Percentiles rank a stretch among this genome's conserved stretches.
These are phyloP conservation scores for Osmerus mordax DNA, from an alignment of 2,113 vertebrate genomes.

Conservation along the genomic window DNA sequence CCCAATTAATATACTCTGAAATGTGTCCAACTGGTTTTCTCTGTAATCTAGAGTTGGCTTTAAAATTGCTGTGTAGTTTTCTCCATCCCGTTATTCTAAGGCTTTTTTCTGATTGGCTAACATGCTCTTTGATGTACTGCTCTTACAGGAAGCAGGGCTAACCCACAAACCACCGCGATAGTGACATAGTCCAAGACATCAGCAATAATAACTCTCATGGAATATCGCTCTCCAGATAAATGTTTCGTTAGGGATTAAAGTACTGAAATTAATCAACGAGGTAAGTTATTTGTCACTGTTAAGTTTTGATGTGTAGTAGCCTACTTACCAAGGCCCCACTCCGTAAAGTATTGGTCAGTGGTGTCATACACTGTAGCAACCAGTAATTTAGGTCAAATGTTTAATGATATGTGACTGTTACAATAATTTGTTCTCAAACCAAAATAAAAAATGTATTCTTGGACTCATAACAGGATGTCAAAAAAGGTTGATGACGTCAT, in stretches of 20 bases:
- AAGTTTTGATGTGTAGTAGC: too few species aligned
- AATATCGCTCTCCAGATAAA: neutral
- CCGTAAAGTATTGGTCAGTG: too few species aligned
- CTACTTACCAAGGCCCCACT: too few species aligned
- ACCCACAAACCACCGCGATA: conserved; percentile 54
- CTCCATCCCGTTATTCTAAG: neutral
- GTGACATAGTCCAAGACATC: conserved; percentile 20
- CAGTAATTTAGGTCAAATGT: too few species aligned
- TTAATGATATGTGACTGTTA: too few species aligned
- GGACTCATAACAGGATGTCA: conserved; percentile 64
- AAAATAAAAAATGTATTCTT: too few species aligned
- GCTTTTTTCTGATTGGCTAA: neutral
- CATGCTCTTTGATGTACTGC: neutral
- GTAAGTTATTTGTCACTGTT: neutral
- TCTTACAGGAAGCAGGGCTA: neutral
- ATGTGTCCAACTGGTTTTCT: neutral
- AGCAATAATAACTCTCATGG: neutral
- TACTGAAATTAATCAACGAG: conserved; percentile 3
- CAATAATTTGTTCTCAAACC: too few species aligned
- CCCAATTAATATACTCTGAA: neutral
- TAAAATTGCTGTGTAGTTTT: neutral
- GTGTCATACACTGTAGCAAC: too few species aligned
- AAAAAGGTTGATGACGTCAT: conserved; percentile 72
- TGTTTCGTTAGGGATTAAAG: neutral
- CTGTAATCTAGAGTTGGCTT: too few species aligned